A percentile compares a stretch with the other conserved stretches of the same genome.
phyloP scores from a whole-genome alignment of 2,113 vertebrate species.

The Pterophyllum scalare region DNA sequence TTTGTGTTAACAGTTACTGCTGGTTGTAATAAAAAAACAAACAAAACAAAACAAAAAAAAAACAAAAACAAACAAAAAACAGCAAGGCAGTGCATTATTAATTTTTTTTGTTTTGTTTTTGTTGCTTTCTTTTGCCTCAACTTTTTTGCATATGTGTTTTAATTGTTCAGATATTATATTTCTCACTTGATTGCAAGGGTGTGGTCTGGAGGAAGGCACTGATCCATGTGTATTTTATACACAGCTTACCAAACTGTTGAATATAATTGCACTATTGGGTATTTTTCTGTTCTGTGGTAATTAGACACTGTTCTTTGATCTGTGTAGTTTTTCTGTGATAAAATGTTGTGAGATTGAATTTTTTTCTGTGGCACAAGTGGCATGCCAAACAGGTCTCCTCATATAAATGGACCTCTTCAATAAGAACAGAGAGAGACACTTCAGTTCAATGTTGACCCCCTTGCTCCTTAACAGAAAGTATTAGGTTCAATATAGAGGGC shows the following conservation, averaged over 20 bases:
- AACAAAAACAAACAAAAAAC: too few species aligned
- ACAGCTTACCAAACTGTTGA: slow-evolving; percentile 80
- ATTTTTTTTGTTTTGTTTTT: slow-evolving; percentile 14
- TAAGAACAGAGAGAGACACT: slow-evolving; percentile 32
- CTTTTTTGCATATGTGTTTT: slow-evolving; percentile 41
- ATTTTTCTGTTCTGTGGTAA: slow-evolving; percentile 67
- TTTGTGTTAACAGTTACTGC: slow-evolving; percentile 59
- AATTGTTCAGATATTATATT: slow-evolving; percentile 47
- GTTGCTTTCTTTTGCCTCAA: slow-evolving; percentile 37
- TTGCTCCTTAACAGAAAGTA: slow-evolving; percentile 17
- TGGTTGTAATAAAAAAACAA: slow-evolving; percentile 13
- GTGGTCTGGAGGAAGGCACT: slow-evolving; percentile 67
- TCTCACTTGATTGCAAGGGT: slow-evolving; percentile 60
- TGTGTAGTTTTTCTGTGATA: slow-evolving; percentile 50
- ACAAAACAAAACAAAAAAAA: neutral
- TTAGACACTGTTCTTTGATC: slow-evolving; percentile 57
- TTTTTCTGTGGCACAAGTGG: slow-evolving; percentile 49
- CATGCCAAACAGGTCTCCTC: slow-evolving; percentile 51
- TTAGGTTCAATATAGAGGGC: slow-evolving; percentile 31
- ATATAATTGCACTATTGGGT: slow-evolving; percentile 82
- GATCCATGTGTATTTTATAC: slow-evolving; percentile 77
- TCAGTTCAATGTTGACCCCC: slow-evolving; percentile 27
- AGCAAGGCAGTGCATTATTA: slow-evolving; percentile 29
- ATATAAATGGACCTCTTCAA: slow-evolving; percentile 3
- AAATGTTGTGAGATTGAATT: slow-evolving; percentile 65